Base-by-base conservation (phyloP, 2,888 invertebrate species). In the Dyspetes luteomarginatus region DNA sequence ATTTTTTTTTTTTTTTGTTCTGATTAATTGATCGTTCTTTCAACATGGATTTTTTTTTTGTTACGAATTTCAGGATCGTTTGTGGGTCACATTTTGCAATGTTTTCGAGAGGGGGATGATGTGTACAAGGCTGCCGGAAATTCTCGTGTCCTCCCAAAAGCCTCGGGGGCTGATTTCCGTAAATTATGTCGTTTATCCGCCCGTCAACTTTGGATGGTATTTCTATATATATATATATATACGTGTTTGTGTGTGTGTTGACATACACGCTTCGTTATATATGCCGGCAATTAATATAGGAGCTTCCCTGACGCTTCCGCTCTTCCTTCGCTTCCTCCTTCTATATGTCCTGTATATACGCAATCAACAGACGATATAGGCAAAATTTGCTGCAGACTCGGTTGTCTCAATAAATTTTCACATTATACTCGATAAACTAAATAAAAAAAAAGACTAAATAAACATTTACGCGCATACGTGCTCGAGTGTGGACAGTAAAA, bases 201-300 rank as follows among this genome's bases (percentile, higher is more conserved):
- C 3, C 78, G 60, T 55, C 65, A 71, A 69, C 56, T 78, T 60
- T 56, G 48, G 28, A 68, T n/a, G 17, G 28, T 48, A 17, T 48
- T 45, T 64, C 45, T 43, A n/a, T 26, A 62, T 15, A 4, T 12
- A 55, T 7, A 17, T 17, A 48, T 7, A 48, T 7, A 48, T 17
- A 1, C 48, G 4, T 17, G 17, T 48, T 48, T 48, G 15, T 15
- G 19, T 15, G 48, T 48, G 17, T 48, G 72, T 76, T 64, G 55
- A 71, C 48, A 50, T 0, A 50, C 48, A 50, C 69, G 77, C 65
- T 73, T 78, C 64, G 81, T 88, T 89, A 89, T 90, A 88, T 89
- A 90, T 84, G 86, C 84, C 58, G 55, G 85, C 88, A 89, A 90
- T 90, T 90, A 90, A 90, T 88, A 87, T 72, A 67, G 73, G 58